Evolutionary conservation across 2,888 invertebrate species (phyloP), one percentile per base, ranked within the genome.

Genomic region (Epinotia ramella): DNA sequence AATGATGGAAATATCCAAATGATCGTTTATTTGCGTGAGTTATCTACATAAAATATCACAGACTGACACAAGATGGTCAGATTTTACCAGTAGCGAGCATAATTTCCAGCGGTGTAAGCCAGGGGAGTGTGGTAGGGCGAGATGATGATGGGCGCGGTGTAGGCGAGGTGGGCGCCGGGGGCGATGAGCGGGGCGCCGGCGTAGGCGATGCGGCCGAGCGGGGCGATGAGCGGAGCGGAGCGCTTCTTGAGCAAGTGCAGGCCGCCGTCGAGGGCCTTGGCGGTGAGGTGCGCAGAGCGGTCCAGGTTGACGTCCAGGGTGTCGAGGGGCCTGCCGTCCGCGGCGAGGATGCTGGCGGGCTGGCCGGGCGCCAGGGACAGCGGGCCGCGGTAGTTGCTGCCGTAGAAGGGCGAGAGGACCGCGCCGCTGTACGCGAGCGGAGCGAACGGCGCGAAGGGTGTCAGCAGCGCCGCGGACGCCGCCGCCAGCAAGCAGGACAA

Each of bases 401-500:
- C 85, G 79, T 72, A 86, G 64, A 18, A 85, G 64, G 89, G 80
- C 57, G 88, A 78, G 46, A 82, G 70, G 82, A 88, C 86, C 18
- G 86, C 84, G 44, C 87, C 79, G 63, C 78, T 64, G 78, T 82
- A 83, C 9, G 85, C 84, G 44, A 70, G 63, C 70, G 72, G 79
- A 73, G 78, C 67, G 78, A 18, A 78, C 77, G 79, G 70, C 7
- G 81, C 79, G 71, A 80, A 64, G 33, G 74, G 77, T 53, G 78
- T 78, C 73, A 85, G 28, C 65, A 81, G 80, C 59, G 83, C 78
- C 28, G 96, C 95, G 77, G 93, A 91, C 80, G 93, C 95, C 80
- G 95, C 90, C 80, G 95, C 95, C 88, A 96, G 81, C 83, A 96
- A 86, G 91, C 95, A 95, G 85, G 95, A 95, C 92, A 96, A 95